A percentile compares a stretch with the other conserved stretches of the same genome.
Conservation (phyloP, 2,888 invertebrate genomes). For the Hirtodrosophila trivittata region DNA sequence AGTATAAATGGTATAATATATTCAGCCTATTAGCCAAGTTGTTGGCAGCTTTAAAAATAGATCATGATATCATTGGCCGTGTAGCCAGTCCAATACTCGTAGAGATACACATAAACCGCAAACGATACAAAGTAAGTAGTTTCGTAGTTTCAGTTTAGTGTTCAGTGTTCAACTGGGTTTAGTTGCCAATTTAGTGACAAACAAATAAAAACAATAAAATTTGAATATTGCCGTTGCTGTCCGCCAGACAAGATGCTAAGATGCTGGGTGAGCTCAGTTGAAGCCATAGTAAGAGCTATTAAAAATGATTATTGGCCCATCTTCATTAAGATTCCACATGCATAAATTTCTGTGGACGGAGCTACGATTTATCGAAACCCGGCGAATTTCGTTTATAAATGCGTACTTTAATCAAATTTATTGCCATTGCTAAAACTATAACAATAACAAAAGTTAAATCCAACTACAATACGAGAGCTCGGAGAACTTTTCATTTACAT, state of each 20-base stretch:
- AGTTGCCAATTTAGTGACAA: constrained; percentile 74
- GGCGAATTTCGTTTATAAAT: constrained; percentile 48
- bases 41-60: constrained; percentile 56
- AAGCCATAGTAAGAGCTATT: constrained; percentile 67
- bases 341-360: constrained; percentile 54
- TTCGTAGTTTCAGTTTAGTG: constrained; percentile 53
- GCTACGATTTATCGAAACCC: constrained; percentile 46
- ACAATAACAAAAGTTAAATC: constrained; percentile 22
- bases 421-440: constrained; percentile 46
- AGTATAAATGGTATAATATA: constrained; percentile 47
- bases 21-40: constrained; percentile 34
- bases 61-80: constrained; percentile 65
- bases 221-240: constrained; percentile 60
- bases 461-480: constrained; percentile 9
- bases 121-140: constrained; percentile 56
- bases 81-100: constrained; percentile 52
- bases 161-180: constrained; percentile 51
- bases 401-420: constrained; percentile 67
- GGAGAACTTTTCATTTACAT: constrained; percentile 54
- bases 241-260: constrained; percentile 8
- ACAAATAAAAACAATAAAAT: constrained; percentile 62
- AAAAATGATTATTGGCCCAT: constrained; percentile 72
- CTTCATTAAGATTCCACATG: constrained; percentile 69
- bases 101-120: neutral
- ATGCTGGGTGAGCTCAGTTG: constrained; percentile 33